phyloP scores from a whole-genome alignment of 2,888 invertebrate genomes.

The Stenolophus ochropezus region DNA sequence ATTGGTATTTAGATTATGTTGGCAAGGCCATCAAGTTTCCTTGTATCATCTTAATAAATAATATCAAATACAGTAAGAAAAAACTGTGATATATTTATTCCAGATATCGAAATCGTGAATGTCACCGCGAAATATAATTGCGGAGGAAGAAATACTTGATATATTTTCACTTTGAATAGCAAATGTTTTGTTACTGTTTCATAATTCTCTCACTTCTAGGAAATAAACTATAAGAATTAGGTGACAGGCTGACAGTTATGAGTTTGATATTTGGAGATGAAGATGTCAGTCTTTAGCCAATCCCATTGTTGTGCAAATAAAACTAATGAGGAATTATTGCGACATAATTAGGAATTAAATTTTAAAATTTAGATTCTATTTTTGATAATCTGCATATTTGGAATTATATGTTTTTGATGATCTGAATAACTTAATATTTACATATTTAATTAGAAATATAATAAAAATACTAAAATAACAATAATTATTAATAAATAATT shows the following conservation, averaged over 20 bases:
- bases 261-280: conserved; percentile 33
- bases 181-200: not conserved
- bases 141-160: not conserved
- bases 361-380: not conserved
- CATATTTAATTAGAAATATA: too few species aligned
- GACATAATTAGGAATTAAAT: not conserved
- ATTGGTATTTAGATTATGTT: conserved; percentile 47
- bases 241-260: conserved; percentile 39
- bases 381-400: not conserved
- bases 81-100: conserved; percentile 6
- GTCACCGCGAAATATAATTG: not conserved
- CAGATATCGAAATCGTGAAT: conserved; percentile 32
- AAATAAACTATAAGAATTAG: conserved; percentile 15
- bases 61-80: not conserved
- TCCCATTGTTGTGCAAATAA: not conserved
- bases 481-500: too few species aligned
- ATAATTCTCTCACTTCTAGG: not conserved
- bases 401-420: too few species aligned
- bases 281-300: conserved; percentile 6
- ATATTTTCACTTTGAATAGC: not conserved
- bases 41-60: not conserved
- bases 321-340: not conserved
- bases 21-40: conserved; percentile 33
- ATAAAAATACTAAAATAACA: too few species aligned
- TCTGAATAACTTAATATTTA: too few species aligned